Evolutionary conservation across 2,797 vertebrate species (phyloP).

Genomic region (Atherinosoma microstoma): DNA sequence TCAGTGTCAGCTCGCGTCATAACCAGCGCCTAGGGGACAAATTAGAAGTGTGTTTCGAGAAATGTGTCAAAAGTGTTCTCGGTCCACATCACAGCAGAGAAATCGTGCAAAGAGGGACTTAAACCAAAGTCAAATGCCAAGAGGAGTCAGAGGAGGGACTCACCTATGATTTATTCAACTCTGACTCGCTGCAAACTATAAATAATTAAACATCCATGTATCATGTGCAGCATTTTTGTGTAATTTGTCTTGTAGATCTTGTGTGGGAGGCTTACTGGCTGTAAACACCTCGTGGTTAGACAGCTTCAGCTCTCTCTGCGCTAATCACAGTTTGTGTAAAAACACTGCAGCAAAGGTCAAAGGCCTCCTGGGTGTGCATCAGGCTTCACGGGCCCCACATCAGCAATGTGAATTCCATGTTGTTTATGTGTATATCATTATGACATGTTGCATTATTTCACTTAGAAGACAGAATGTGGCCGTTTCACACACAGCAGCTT

Average conservation of each 20-base stretch:
- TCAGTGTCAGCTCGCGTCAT: slow-evolving; percentile 81
- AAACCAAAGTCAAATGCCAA: slow-evolving; percentile 76
- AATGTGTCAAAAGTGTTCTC: slow-evolving; percentile 85
- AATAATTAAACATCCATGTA: slow-evolving; percentile 48
- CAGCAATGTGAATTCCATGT: slow-evolving; percentile 5
- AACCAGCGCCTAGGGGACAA: slow-evolving; percentile 75
- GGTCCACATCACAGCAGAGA: slow-evolving; percentile 79
- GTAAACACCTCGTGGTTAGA: slow-evolving; percentile 35
- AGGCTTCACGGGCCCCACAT: not conserved
- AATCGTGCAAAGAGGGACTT: slow-evolving; percentile 59
- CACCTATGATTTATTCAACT: slow-evolving; percentile 73
- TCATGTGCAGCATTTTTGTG: slow-evolving; percentile 30
- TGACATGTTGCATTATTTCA: not conserved
- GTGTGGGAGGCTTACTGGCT: slow-evolving; percentile 16
- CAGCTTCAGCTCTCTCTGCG: not conserved
- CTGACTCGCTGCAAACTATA: slow-evolving; percentile 37
- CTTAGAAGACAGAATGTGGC: not conserved
- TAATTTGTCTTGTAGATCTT: slow-evolving; percentile 25
- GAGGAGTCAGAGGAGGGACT: slow-evolving; percentile 55
- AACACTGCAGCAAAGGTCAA: slow-evolving; percentile 31
- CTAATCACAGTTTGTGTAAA: slow-evolving; percentile 3
- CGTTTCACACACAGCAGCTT: not conserved
- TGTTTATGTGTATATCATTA: not conserved
- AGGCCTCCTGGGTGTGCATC: slow-evolving; percentile 18
- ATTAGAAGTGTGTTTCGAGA: slow-evolving; percentile 82